Conservation (phyloP, 2,888 invertebrate species). For the Stratiomys singularior region DNA sequence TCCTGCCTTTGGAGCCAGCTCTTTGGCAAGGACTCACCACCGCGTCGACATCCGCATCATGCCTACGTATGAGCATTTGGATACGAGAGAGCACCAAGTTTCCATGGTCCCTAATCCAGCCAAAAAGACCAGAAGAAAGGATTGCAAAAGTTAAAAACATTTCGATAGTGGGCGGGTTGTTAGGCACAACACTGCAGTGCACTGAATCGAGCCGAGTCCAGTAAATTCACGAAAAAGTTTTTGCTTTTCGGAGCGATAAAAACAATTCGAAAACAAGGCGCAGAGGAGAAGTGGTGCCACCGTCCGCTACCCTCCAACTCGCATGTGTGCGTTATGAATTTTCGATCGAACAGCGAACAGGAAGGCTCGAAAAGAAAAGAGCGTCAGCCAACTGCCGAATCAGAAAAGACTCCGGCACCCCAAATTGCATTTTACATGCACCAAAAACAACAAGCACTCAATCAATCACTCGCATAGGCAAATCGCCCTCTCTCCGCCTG, state of each 20-base stretch:
- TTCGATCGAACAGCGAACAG: constrained; percentile 9
- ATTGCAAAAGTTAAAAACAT: constrained; percentile 40
- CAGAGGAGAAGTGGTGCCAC: not conserved
- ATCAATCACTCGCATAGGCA: constrained; percentile 5
- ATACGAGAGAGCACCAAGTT: constrained; percentile 24
- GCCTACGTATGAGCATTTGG: constrained; percentile 10
- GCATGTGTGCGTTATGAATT: constrained; percentile 41
- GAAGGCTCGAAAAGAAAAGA: constrained; percentile 9
- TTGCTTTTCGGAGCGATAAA: constrained; percentile 1
- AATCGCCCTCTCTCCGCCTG: not conserved
- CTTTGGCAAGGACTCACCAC: not conserved
- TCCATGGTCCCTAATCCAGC: constrained; percentile 42
- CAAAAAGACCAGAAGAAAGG: constrained; percentile 3
- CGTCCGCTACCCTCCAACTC: constrained; percentile 12
- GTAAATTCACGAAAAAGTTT: constrained; percentile 8
- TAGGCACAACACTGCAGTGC: constrained; percentile 35
- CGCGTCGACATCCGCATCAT: not conserved
- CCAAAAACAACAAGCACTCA: constrained; percentile 17
- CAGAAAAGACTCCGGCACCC: constrained; percentile 20
- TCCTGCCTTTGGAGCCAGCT: not conserved
- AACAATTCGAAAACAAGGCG: constrained; percentile 11
- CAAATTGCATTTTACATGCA: constrained; percentile 3
- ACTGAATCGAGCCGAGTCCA: constrained; percentile 14
- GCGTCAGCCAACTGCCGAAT: constrained; percentile 1
- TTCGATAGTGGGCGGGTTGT: constrained; percentile 44